Base-by-base conservation (phyloP, 2,797 vertebrate species). In the Tympanoctomys barrerae region DNA sequence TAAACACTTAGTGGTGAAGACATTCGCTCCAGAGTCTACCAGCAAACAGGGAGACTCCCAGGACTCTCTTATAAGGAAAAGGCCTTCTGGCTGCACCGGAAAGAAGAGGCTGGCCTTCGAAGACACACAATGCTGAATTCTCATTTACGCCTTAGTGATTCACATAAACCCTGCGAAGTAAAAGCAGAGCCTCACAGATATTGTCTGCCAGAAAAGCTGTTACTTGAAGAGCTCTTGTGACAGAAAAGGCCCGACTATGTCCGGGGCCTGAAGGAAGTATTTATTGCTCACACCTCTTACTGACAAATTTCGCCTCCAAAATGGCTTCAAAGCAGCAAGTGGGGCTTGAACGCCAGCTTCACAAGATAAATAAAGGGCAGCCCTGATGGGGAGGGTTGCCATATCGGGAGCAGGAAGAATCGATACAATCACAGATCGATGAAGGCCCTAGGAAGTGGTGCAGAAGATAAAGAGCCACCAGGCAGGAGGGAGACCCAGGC, bases 291-390 rank as follows among this genome's bases (percentile, higher is more conserved):
- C 16, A 36, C 66, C 28, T 49, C 46, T 77, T 22, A 8, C 66
- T 79, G 96, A 90, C 57, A 96, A 95, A 94, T 86, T 94, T 82
- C 89, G 90, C 75, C 92, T 92, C 91, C 86, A 14, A 95, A 86
- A 96, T 92, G 42, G 92, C 83, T 92, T 94, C 86, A 71, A 90
- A 92, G 91, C n/a, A 42, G 86, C 73, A 39, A 42, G 21, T 7
- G 61, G 42, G 75, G 83, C 64, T 88, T 77, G 85, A 82, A 92
- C 10, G 68, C 49, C 87, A 90, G 39, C 31, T 78, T 31, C 8
- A 19, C 33, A 73, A 88, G 89, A 88, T 39, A 94, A 90, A 81
- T 78, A 85, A 64, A 70, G 78, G 66, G 73, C 36, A 12, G 54
- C 54, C 54, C 31, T 79, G 77, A 92, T 1, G 31, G 89, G 96